Evolutionary conservation across 2,888 invertebrate species (phyloP), one percentile per base, ranked within the genome.

Genomic region (Drosophila emarginata): DNA sequence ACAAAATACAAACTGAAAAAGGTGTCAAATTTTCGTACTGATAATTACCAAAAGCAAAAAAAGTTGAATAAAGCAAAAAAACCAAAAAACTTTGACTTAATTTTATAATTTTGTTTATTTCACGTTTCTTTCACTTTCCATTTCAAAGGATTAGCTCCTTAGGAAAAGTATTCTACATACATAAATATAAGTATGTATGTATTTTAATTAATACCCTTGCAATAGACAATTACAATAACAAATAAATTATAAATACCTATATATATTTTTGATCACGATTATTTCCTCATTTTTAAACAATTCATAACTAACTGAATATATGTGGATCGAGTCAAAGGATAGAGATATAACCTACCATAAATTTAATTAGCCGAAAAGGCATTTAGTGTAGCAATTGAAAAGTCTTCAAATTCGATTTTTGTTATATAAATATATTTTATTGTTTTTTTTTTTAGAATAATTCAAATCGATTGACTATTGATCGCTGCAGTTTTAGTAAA

Each of bases 21-120:
- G 32, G 36, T 45, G 45, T 45, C 45, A 45, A 45, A 45, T 45
- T 45, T 45, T 45, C 45, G 21, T 45, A 45, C 45, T 45, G 45
- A 45, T 9, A 45, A 45, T 45, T 15, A 45, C n/a, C 15, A 45
- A 12, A 9, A 45, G n/a, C n/a, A n/a, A 21, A 12, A 45, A 45
- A 14, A 11, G 9, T 9, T 32, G 11, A 45, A 4, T 18, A 45
- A 53, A 53, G 2, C 15, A 15, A n/a, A n/a, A 14, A 28, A 23
- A 12, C 3, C 4, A 37, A 37, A 12, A 50, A 18, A 21, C 21
- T 26, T 26, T 18, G 4, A 45, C 4, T 21, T 12, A 18, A 45
- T 45, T 21, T 45, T 45, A 12, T 45, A 21, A 11, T 4, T 21
- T 45, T 4, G 9, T 9, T 32, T 32, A 32, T 2, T 9, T 32